Base-by-base conservation (phyloP, 2,888 invertebrate genomes). In the Napeogenes inachia region DNA sequence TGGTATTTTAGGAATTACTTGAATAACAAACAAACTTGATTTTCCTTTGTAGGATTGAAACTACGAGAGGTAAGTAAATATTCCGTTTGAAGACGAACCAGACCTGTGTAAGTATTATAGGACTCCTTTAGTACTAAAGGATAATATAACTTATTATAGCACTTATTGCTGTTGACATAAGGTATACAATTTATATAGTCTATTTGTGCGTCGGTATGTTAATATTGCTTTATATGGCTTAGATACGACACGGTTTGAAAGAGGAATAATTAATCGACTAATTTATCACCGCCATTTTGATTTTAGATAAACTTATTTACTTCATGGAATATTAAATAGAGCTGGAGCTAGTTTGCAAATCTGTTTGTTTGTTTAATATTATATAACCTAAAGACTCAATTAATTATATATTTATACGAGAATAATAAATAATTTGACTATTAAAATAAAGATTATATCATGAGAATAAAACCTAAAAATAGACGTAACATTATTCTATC, bases 251-350 rank as follows among this genome's bases (percentile, higher is more conserved):
- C 57, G 64, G 57, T 64, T 64, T 47, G 45, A 53, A 56, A 62
- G 61, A 65, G 66, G 64, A 67, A 70, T 71, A 70, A 72, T 71
- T 69, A 70, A 70, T 70, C 66, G 62, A 63, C 68, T 68, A 69
- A 72, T 72, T 72, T 68, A 64, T 62, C 62, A 46, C 59, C 64
- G 60, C 65, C 66, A 67, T 68, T 68, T 71, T 66, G 68, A 63
- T 64, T 66, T 65, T 63, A 65, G 60, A 54, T 54, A 55, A 61
- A 65, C 63, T 59, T 65, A 45, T 47, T 46, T 62, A 61, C 60
- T 59, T 54, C 45, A 45, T 46, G 54, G 33, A n/a, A n/a, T 46
- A 57, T 57, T 46, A n/a, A 47, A 35, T 54, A 35, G 46, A 50
- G 47, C 47, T 13, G 13, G 4, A 8, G 47, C 4, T n/a, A n/a